Percentiles rank a stretch among this genome's conserved stretches.
phyloP scores from a whole-genome alignment of 2,113 vertebrate species.

The Hydrochoerus hydrochaeris region DNA sequence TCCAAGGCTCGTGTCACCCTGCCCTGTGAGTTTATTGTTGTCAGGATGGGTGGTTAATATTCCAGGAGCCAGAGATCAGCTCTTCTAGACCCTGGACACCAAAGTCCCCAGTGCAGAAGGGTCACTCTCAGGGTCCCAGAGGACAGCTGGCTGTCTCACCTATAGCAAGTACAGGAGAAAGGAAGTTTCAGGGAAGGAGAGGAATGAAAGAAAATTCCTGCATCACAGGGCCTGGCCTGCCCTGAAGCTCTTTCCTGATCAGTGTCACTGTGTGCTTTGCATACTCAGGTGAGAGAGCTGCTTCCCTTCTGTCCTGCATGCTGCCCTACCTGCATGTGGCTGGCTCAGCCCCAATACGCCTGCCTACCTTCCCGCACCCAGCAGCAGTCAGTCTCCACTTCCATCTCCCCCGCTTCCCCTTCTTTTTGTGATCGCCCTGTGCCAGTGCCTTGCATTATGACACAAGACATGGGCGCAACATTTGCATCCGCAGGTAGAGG shows the following conservation, averaged over 20 bases:
- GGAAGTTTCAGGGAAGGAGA: not conserved
- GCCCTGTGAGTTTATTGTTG: not conserved
- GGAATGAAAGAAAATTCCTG: not conserved
- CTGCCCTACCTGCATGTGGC: accelerated
- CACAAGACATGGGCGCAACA: accelerated
- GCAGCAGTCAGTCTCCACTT: not conserved
- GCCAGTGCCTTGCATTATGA: accelerated
- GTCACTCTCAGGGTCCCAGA: not conserved
- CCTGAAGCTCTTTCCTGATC: accelerated
- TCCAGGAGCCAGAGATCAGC: not conserved
- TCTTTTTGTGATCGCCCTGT: too few species aligned
- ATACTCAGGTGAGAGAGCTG: not conserved
- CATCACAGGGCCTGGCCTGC: accelerated
- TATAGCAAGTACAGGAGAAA: not conserved
- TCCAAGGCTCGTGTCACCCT: not conserved
- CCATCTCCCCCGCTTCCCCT: too few species aligned
- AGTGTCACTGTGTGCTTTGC: not conserved
- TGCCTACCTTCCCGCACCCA: accelerated
- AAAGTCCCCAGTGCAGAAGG: not conserved
- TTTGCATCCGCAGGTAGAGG: not conserved
- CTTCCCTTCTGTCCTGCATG: not conserved
- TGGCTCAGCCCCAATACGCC: accelerated
- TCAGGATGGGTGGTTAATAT: not conserved
- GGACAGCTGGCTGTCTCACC: not conserved
- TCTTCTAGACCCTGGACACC: not conserved